A percentile compares a stretch with the other conserved stretches of the same genome.
phyloP scores from a whole-genome alignment of 2,797 vertebrate genomes.

The Mallotus villosus region DNA sequence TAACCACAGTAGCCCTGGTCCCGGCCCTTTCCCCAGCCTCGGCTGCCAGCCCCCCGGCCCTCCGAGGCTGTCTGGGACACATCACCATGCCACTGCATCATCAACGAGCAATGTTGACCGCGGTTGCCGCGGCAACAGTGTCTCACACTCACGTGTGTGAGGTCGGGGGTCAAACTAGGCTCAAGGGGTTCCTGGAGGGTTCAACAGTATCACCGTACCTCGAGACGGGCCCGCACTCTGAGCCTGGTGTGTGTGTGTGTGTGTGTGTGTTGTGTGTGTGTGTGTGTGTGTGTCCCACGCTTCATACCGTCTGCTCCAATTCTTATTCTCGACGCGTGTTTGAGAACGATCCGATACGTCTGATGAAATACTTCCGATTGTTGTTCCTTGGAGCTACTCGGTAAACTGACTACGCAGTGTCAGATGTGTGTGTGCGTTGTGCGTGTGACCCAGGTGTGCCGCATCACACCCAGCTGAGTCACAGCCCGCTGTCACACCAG shows the following conservation, averaged over 20 bases:
- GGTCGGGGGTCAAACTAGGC: constrained; percentile 69
- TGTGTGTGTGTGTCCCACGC: too few relatives aligned
- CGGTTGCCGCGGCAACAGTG: constrained; percentile 56
- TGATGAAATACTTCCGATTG: too few relatives aligned
- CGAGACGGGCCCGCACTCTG: neutral
- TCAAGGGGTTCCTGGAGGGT: constrained; percentile 54
- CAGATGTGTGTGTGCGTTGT: too few relatives aligned
- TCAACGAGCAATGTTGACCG: constrained; percentile 34
- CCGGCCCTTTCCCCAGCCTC: neutral
- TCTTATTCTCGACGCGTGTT: too few relatives aligned
- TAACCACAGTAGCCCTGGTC: constrained; percentile 32
- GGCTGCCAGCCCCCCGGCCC: neutral
- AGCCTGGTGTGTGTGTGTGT: neutral
- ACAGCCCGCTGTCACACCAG: neutral
- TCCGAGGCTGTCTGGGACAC: constrained; percentile 18
- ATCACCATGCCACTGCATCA: constrained; percentile 22
- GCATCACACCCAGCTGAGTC: constrained; percentile 7
- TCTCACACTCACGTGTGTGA: constrained; percentile 70
- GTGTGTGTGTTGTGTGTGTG: too few relatives aligned
- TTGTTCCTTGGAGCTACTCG: too few relatives aligned
- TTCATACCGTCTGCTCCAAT: too few relatives aligned
- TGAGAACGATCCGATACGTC: too few relatives aligned
- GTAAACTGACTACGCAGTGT: too few relatives aligned
- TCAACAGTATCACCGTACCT: constrained; percentile 65
- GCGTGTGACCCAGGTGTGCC: constrained; percentile 15